A percentile compares a stretch with the other conserved stretches of the same genome.
phyloP scores from a whole-genome alignment of 2,113 vertebrate species.

The Epinephelus cyanopodus region DNA sequence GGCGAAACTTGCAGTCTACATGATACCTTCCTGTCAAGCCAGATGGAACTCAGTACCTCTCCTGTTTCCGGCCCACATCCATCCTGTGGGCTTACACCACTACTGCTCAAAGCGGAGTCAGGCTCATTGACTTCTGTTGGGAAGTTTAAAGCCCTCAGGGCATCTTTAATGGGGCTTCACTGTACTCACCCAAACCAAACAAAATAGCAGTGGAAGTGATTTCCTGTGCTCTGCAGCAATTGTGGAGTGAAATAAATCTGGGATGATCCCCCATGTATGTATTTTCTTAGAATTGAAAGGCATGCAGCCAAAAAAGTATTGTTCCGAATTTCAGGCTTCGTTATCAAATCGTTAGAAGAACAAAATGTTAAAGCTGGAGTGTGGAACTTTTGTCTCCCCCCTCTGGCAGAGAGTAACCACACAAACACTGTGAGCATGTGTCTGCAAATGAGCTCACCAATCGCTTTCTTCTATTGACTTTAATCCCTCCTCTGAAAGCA shows the following conservation, averaged over 20 bases:
- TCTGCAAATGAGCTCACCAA: too few relatives aligned
- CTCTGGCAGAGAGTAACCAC: too few relatives aligned
- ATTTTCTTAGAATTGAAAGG: conserved; percentile 37
- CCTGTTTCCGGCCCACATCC: conserved; percentile 64
- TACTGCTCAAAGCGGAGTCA: conserved; percentile 42
- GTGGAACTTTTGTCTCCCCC: too few relatives aligned
- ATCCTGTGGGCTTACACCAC: conserved; percentile 51
- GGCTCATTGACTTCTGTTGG: conserved; percentile 47
- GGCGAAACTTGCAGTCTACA: conserved; percentile 51
- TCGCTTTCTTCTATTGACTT: too few relatives aligned
- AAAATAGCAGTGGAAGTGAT: conserved; percentile 54
- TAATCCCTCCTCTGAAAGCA: too few relatives aligned
- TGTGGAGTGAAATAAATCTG: conserved; percentile 38
- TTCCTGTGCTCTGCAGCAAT: conserved; percentile 47
- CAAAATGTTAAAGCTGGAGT: not conserved
- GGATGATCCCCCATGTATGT: conserved; percentile 20
- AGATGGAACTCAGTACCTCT: conserved; percentile 53
- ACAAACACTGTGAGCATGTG: too few relatives aligned
- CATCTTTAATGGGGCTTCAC: conserved; percentile 36
- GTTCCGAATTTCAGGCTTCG: not conserved
- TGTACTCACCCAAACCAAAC: conserved; percentile 57
- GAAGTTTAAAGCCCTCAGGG: conserved; percentile 54
- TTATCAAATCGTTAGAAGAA: conserved; percentile 16
- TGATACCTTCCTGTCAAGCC: conserved; percentile 64
- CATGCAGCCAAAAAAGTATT: conserved; percentile 20